phyloP scores from a whole-genome alignment of 2,888 invertebrate genomes.

The Napeogenes inachia region DNA sequence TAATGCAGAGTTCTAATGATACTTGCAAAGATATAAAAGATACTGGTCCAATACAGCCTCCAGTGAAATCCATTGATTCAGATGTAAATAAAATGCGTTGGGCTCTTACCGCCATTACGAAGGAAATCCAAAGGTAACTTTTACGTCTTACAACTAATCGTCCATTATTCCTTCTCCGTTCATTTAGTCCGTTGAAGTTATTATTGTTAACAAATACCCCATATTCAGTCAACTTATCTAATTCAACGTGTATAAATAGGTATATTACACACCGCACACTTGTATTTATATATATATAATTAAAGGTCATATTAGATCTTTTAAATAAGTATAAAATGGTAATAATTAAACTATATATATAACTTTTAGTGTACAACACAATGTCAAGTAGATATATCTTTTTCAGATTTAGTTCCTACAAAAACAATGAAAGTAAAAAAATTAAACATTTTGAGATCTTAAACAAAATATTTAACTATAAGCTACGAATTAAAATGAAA shows the following conservation, averaged over 20 bases:
- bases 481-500: slow-evolving; percentile 39
- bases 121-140: slow-evolving; percentile 49
- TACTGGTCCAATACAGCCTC: background rate
- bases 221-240: too few species aligned
- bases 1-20: background rate
- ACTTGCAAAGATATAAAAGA: background rate
- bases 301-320: too few species aligned
- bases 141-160: background rate
- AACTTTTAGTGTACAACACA: too few species aligned
- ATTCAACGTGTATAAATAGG: too few species aligned
- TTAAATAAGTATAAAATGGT: too few species aligned
- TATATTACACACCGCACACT: too few species aligned
- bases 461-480: slow-evolving; percentile 33
- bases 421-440: background rate
- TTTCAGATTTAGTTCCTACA: slow-evolving; percentile 37
- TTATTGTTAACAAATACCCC: too few species aligned
- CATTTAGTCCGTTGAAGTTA: too few species aligned
- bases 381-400: too few species aligned
- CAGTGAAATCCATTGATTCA: background rate
- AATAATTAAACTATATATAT: too few species aligned
- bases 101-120: slow-evolving; percentile 48
- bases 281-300: too few species aligned
- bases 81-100: slow-evolving; percentile 39
- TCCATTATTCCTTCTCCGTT: background rate
- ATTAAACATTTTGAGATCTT: slow-evolving; percentile 15